Base-by-base conservation (phyloP, 2,797 vertebrate species). In the Todus mexicanus region DNA sequence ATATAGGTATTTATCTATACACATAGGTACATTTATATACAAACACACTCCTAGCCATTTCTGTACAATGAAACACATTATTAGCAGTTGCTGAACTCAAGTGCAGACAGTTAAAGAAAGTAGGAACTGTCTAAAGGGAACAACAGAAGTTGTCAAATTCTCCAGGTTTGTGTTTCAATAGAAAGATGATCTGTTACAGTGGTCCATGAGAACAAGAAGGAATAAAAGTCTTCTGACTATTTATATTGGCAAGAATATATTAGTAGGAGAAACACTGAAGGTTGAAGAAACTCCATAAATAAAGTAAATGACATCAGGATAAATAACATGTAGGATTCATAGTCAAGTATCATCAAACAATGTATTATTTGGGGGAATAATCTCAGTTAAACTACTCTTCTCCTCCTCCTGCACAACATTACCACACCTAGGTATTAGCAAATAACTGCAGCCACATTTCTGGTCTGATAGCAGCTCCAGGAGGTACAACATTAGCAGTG, bases 111-210 rank as follows among this genome's bases (percentile, higher is more conserved):
- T 53, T 68, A 68, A 79, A 89, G 72, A 57, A 87, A 79, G 72
- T 18, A 80, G 65, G 42, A 92, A 64, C 29, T 18, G 12, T 53
- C 45, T 48, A 76, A 79, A 92, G 35, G 42, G 86, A 92, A 76
- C 3, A 1, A 78, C 0, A 57, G 25, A 45, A 88, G 12, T 20
- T 50, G 42, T 20, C 0, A 1, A 69, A 33, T 33, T 65, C n/a
- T 72, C 43, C 50, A 21, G 10, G 31, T 56, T 57, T 35, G 4
- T 19, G 15, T 19, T 47, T 80, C 53, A 48, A 35, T 1, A 68
- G 57, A 53, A 91, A 85, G 4, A 73, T 7, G 4, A 71, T 45
- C 31, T 2, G 1, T 69, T 76, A 48, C 1, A 0, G 35, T 25
- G 8, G 15, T 51, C 75, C 66, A n/a, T 19, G 11, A n/a, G 26